Evolutionary conservation across 1,140 invertebrate genomes (phyloP).

Genomic region (Hydropsyche tenuis): DNA sequence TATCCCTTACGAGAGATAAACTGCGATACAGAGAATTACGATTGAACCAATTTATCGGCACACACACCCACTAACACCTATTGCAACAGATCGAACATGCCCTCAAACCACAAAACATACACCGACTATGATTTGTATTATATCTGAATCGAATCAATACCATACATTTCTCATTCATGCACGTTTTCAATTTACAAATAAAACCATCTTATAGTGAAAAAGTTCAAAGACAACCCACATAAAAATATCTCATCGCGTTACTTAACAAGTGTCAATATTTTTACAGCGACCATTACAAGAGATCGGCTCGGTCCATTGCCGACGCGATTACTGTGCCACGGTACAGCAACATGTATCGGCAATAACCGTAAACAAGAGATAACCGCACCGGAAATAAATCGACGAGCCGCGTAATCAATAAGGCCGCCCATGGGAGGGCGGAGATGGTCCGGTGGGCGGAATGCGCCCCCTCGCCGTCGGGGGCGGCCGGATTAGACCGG

Average conservation of each 20-base stretch:
- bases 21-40: constrained; percentile 46
- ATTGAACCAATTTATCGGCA: constrained; percentile 43
- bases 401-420: constrained; percentile 46
- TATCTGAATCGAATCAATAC: background rate
- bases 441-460: background rate
- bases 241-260: too few relatives aligned
- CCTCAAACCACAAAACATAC: too few relatives aligned
- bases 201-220: too few relatives aligned
- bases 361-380: constrained; percentile 50
- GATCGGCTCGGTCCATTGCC: background rate
- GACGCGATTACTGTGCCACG: constrained; percentile 6
- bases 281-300: too few relatives aligned
- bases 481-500: constrained; percentile 18
- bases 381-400: constrained; percentile 49
- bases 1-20: constrained; percentile 35
- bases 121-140: too few relatives aligned
- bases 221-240: too few relatives aligned
- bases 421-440: constrained; percentile 18
- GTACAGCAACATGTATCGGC: constrained; percentile 33
- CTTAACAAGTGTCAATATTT: too few relatives aligned
- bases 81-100: background rate
- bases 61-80: constrained; percentile 16
- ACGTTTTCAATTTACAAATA: too few relatives aligned
- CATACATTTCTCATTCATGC: background rate
- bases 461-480: background rate